A percentile compares a stretch with the other conserved stretches of the same genome.
phyloP scores from a whole-genome alignment of 2,113 vertebrate genomes.

The Ovis canadensis region DNA sequence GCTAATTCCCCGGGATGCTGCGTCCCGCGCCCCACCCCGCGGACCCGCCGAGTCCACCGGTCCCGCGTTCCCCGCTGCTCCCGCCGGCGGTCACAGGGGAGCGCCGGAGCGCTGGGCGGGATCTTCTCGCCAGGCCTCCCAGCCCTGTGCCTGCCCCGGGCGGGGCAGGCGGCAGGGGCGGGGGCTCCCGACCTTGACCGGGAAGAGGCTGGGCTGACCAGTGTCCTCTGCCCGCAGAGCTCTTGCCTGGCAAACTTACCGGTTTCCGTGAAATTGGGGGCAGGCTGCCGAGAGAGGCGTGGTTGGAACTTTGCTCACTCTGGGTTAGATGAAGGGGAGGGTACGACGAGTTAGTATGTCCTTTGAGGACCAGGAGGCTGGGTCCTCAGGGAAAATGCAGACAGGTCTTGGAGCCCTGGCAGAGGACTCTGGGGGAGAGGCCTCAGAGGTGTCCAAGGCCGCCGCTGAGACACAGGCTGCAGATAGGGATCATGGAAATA shows the following conservation, averaged over 20 bases:
- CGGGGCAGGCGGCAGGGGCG: background rate
- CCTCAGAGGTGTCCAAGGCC: background rate
- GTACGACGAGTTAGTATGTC: background rate
- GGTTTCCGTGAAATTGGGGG: conserved; percentile 17
- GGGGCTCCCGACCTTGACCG: background rate
- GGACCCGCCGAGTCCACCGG: background rate
- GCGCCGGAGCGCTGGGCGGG: background rate
- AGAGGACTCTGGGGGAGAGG: background rate
- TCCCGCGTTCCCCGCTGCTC: background rate
- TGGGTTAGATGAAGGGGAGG: background rate
- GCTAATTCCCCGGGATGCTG: background rate
- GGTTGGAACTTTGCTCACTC: conserved; percentile 32
- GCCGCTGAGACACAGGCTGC: background rate
- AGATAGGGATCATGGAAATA: background rate
- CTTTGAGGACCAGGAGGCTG: background rate
- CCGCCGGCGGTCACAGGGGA: rapidly evolving
- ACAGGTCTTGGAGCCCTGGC: background rate
- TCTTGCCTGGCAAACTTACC: background rate
- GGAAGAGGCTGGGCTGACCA: background rate
- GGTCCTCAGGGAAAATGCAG: background rate
- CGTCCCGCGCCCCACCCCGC: background rate
- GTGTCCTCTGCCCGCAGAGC: background rate
- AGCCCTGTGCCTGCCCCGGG: background rate
- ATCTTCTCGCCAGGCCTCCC: background rate
- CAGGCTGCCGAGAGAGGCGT: background rate